Evolutionary conservation across 1,140 invertebrate species (phyloP), one percentile per base, ranked within the genome.

Genomic region (Pristionchus pacificus): DNA sequence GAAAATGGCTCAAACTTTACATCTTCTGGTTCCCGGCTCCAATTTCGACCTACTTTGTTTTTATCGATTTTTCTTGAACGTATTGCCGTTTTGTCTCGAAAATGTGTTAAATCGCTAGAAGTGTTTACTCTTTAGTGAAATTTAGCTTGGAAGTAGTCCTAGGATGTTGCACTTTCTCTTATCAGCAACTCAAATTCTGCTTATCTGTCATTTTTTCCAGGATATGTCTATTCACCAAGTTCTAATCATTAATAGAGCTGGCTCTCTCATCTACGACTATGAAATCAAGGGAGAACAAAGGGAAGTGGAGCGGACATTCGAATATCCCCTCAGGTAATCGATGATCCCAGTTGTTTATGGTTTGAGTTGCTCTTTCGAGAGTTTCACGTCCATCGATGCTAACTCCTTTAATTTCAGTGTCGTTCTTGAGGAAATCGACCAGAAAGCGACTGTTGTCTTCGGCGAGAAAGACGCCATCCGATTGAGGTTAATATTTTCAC

Each of bases 261-360:
- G 81, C 13, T 79, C 78, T 66, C 69, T 83, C 32, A 84, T 83
- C 58, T 83, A 77, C 68, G 78, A 84, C 57, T 84, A 75, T 71
- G 79, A 81, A 65, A 80, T 76, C 64, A 71, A 74, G 60, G 30
- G 29, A 2, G 74, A 77, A n/a, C 60, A 55, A 3, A 6, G 19
- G 15, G 57, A 60, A 13, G 57, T 80, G 1, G 79, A 80, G 32
- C 74, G 71, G 27, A 80, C 77, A 1, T 78, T 78, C 38, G 27
- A 59, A n/a, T 74, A 74, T 38, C 38, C 38, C 38, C 6, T 49
- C 6, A 49, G 38, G 38, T n/a, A n/a, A n/a, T n/a, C n/a, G n/a
- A n/a, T n/a, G n/a, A n/a, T n/a, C n/a, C n/a, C n/a, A n/a, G n/a
- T 31, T 31, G 72, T 75, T 28, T 30, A 55, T 68, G 13, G 10